These are phyloP conservation scores for Pogonomyrmex californicus DNA, from an alignment of 1,140 invertebrate species.

Conservation along the genomic window DNA sequence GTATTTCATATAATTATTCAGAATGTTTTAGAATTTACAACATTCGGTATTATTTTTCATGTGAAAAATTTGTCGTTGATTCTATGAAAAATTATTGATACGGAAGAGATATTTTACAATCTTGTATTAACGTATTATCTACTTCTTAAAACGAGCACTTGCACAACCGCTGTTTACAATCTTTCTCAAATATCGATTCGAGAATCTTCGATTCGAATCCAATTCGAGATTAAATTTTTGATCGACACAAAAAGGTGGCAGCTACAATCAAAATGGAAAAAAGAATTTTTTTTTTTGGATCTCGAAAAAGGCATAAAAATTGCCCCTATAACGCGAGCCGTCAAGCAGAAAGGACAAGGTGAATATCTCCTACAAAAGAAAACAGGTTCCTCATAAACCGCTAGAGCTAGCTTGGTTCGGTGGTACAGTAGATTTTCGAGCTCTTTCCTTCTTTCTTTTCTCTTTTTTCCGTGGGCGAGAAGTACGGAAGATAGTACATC, in stretches of 20 bases:
- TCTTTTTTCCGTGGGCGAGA: not conserved
- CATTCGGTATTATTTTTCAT: not conserved
- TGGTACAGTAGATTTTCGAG: conserved; percentile 42
- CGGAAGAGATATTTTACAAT: too few species aligned
- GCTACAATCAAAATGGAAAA: conserved; percentile 37
- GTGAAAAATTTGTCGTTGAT: not conserved
- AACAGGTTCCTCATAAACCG: conserved; percentile 73
- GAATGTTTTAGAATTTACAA: too few species aligned
- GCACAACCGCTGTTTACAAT: not conserved
- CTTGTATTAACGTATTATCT: not conserved
- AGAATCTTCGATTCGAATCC: not conserved
- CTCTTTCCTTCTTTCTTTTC: not conserved
- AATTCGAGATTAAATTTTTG: conserved; percentile 39
- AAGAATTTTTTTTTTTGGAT: conserved; percentile 21
- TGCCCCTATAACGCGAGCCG: conserved; percentile 22
- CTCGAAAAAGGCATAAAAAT: conserved; percentile 13
- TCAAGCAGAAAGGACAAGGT: conserved; percentile 33
- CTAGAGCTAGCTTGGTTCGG: conserved; percentile 26
- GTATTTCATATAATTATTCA: too few species aligned
- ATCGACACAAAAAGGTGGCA: conserved; percentile 53
- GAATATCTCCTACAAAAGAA: conserved; percentile 63
- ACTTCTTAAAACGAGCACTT: not conserved
- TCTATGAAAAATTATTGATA: too few species aligned
- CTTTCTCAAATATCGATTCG: not conserved
- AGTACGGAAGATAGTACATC: not conserved